Evolutionary conservation across 2,797 vertebrate species (phyloP), one percentile per base, ranked within the genome.

Genomic region (Lateolabrax maculatus): DNA sequence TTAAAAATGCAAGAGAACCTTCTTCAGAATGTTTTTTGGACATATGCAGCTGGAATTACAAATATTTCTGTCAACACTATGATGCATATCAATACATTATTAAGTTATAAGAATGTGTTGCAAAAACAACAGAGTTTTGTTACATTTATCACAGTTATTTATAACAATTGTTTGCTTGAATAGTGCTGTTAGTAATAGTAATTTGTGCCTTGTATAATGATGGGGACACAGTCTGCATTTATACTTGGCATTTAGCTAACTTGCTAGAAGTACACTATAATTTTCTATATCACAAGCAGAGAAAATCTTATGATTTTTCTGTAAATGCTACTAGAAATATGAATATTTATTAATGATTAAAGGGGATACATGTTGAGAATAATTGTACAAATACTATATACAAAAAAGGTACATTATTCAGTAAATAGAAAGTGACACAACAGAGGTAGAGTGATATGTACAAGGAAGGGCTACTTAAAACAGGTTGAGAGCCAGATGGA

Each of bases 401-500:
- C 15, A 29, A 27, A 51, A 37, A 18, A 18, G 27, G 21, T 41
- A 6, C 16, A 23, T 49, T 36, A 29, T 29, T 18, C n/a, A 46
- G 2, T 46, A 23, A 39, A 53, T 25, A 25, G 7, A 39, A 15
- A 25, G 23, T 51, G 48, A 39, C 1, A 4, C 18, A 25, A 37
- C 41, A 62, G 52, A 41, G 41, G 8, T 51, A 37, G 16, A 48
- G 52, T 25, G 19, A 63, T 53, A n/a, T 51, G 10, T 31, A 53
- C 37, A 68, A 58, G 39, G 23, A 69, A 51, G 9, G 51, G 44
- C 9, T 43, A 21, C 43, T 34, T 60, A 6, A 58, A 83, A 53
- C 79, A 80, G 84, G 63, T 61, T 81, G 78, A 72, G 74, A 64
- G 48, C 68, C 86, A 87, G 84, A 82, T 86, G 84, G 84, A 81